Evolutionary conservation across 2,797 vertebrate genomes (phyloP), one percentile per base, ranked within the genome.

Genomic region (Hephaestus fuliginosus): DNA sequence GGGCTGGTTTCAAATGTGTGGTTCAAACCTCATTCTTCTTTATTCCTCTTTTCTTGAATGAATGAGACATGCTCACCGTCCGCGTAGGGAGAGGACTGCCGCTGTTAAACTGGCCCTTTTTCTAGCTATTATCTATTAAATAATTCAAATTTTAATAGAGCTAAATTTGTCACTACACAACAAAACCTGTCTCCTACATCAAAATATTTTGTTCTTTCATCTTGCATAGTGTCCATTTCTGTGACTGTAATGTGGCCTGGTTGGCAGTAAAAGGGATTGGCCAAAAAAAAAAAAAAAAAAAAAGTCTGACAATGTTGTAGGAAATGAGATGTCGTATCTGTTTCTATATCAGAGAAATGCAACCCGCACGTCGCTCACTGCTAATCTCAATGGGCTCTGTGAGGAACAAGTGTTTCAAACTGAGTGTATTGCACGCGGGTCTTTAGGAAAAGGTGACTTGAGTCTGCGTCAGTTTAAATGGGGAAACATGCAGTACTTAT

Each of bases 171-270:
- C 57, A 81, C 17, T 53, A n/a, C 76, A 65, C 28, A 75, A 80
- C 25, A 46, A 52, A 66, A 82, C 41, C 12, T 7, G 66, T n/a
- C 11, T 62, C 49, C 22, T 25, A 28, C 49, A 39, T 76, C 33
- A 41, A 18, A 67, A 67, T n/a, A 72, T 52, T 77, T 72, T 80
- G 63, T 57, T 81, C 51, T 18, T 68, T 81, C 18, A 12, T 55
- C 70, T 90, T 91, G 90, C 91, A 92, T 91, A 91, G 91, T 72
- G 81, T 91, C 82, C 66, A 51, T 83, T 64, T 73, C 14, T 73
- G 46, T 83, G 25, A 25, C 25, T 25, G 25, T 64, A 53, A 58
- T 9, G 14, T 58, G 43, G 77, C 58, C 76, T 81, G 51, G 74
- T 63, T 81, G 63, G 60, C 58, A 56, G 53, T 22, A 20, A 74